phyloP scores from a whole-genome alignment of 2,888 invertebrate species.

The Gastrophysa polygoni region DNA sequence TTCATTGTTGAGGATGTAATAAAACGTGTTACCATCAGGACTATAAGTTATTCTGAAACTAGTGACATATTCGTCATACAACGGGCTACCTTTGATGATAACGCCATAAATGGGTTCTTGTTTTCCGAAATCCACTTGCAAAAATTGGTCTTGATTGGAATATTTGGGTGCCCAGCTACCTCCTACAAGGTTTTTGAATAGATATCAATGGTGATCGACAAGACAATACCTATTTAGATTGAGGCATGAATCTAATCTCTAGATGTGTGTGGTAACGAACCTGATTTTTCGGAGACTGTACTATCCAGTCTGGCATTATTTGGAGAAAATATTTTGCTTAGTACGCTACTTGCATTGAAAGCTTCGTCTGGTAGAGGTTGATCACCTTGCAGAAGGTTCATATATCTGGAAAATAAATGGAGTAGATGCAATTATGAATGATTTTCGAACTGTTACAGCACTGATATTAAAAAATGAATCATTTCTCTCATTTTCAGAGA shows the following conservation, averaged over 20 bases:
- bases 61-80: constrained; percentile 75
- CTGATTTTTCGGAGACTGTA: constrained; percentile 37
- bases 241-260: no score
- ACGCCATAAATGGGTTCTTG: constrained; percentile 77
- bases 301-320: constrained; percentile 60
- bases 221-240: no score
- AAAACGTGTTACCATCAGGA: constrained; percentile 60
- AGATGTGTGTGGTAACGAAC: no score
- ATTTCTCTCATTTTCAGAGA: no score
- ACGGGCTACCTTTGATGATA: constrained; percentile 71
- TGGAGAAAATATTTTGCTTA: constrained; percentile 61
- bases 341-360: constrained; percentile 66
- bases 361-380: constrained; percentile 61
- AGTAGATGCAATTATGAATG: no score
- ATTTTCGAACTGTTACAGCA: no score
- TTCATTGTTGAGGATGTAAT: constrained; percentile 61
- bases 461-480: no score
- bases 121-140: constrained; percentile 66
- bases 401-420: constrained; percentile 51
- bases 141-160: constrained; percentile 68
- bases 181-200: constrained; percentile 51
- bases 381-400: constrained; percentile 60
- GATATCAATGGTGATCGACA: no score
- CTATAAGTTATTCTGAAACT: constrained; percentile 77
- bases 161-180: constrained; percentile 74